Evolutionary conservation across 2,797 vertebrate species (phyloP).

Genomic region (Xenopus petersii): DNA sequence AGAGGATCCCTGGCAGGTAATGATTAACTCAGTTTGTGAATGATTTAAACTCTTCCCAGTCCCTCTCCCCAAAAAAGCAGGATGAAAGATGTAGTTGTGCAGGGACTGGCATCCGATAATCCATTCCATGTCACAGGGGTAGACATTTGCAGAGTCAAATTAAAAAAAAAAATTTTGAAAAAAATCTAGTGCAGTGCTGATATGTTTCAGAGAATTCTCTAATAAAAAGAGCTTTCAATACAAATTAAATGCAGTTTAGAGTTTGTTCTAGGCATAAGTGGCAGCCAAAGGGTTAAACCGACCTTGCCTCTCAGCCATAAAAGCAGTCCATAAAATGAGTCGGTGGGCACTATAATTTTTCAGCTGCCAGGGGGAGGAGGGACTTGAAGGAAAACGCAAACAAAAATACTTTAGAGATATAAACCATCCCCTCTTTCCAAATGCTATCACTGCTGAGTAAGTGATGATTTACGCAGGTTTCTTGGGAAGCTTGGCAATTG

Average conservation of each 20-base stretch:
- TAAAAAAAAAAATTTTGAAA: neutral
- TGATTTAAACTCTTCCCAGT: neutral
- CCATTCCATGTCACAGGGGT: conserved; percentile 3
- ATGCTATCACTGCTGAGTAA: neutral
- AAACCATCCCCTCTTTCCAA: neutral
- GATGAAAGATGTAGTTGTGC: conserved; percentile 39
- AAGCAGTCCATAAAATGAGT: neutral
- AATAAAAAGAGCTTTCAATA: too few species aligned
- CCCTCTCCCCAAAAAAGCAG: neutral
- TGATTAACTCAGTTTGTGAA: neutral
- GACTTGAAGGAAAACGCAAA: neutral
- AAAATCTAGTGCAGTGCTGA: neutral
- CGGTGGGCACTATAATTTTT: neutral
- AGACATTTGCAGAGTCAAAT: conserved; percentile 15
- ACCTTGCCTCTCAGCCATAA: neutral
- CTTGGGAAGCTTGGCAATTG: neutral
- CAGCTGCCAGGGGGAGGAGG: neutral
- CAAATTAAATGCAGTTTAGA: neutral
- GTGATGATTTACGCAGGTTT: neutral
- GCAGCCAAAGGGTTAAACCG: neutral
- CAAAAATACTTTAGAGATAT: neutral
- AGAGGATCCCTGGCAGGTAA: conserved; percentile 1
- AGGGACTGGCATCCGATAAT: conserved; percentile 5
- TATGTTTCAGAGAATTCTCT: too few species aligned
- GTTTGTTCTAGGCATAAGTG: neutral